Evolutionary conservation across 1,140 invertebrate genomes (phyloP), one percentile per base, ranked within the genome.

Genomic region (Achatina immaculata): DNA sequence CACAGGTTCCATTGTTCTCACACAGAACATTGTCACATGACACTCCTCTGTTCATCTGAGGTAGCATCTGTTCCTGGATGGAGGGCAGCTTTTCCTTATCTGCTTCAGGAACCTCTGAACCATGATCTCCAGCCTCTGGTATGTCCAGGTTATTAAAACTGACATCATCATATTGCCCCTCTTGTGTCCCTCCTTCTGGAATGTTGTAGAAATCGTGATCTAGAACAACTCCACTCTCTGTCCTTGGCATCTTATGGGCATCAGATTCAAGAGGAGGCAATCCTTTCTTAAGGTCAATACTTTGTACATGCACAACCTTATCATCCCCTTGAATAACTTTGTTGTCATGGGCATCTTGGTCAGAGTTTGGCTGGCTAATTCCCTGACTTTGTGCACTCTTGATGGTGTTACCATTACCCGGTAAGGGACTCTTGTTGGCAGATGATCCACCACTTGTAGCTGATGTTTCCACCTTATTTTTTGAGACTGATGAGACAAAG

Each of bases 1-100:
- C 79, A 81, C 87, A 89, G 28, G 80, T 86, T n/a, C 87, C 86
- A 76, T 85, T 84, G 71, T 89, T 88, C 62, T 85, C 55, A 77
- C 88, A 89, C 34, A 82, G 72, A 42, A 85, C 78, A 4, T 77
- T 81, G 72, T 81, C 72, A 85, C 85, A 93, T 90, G 66, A 55
- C n/a, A 74, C 68, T 31, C 21, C 34, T 48, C 62, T 19, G 24
- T 36, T 40, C 6, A 34, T 14, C 36, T 38, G 45, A 1, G 40
- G 42, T 19, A 9, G n/a, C 24, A 16, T 0, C n/a, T 62, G 11
- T 36, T 77, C 55, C 51, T 74, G 43, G 34, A 71, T 40, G 1
- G 38, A 40, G 19, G 68, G 38, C 68, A 71, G 16, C 9, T 1
- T 45, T 1, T 1, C 42, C 34, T 42, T 9, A 45, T 71, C 24